Evolutionary conservation across 2,888 invertebrate genomes (phyloP).

Genomic region (Mythimna pallens): DNA sequence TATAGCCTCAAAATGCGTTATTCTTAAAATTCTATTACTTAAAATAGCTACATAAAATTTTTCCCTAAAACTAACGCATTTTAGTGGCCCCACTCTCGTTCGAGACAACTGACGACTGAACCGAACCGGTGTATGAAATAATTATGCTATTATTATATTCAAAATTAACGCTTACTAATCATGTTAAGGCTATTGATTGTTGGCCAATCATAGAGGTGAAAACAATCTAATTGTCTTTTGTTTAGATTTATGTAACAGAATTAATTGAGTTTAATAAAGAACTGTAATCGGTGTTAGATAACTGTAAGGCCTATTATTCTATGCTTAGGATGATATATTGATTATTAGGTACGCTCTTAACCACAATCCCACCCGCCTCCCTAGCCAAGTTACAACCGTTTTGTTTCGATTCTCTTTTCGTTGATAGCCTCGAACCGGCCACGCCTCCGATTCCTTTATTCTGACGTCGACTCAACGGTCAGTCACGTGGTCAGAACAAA

Average conservation of each 20-base stretch:
- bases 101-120: slow-evolving; percentile 55
- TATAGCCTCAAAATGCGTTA: no score
- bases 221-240: slow-evolving; percentile 59
- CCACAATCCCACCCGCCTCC: no score
- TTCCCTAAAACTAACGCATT: slow-evolving; percentile 1
- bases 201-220: slow-evolving; percentile 38
- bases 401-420: no score
- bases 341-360: no score
- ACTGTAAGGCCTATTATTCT: no score
- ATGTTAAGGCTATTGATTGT: slow-evolving; percentile 60
- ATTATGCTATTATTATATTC: slow-evolving; percentile 57
- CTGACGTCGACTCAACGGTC: no score
- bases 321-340: no score
- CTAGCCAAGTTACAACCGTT: no score
- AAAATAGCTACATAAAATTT: not conserved
- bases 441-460: no score
- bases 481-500: no score
- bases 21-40: no score
- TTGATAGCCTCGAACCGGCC: no score
- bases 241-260: not conserved
- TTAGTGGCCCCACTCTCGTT: slow-evolving; percentile 42
- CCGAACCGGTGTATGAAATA: slow-evolving; percentile 61
- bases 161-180: slow-evolving; percentile 65
- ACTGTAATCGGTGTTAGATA: not conserved
- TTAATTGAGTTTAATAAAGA: not conserved